phyloP scores from a whole-genome alignment of 2,888 invertebrate species.

The Alloscopus bannaensis region DNA sequence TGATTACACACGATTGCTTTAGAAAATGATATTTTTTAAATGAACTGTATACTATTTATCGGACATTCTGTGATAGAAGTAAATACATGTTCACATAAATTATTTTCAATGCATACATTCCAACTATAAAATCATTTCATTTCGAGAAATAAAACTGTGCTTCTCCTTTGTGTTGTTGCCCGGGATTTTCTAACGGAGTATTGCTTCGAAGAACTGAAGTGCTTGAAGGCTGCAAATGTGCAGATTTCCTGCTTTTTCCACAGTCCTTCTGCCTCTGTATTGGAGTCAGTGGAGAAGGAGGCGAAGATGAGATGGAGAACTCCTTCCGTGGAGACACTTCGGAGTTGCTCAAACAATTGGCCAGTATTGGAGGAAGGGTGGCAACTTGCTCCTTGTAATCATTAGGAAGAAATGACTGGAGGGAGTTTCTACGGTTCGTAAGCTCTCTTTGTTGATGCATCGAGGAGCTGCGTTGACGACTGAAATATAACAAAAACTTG shows the following conservation, averaged over 20 bases:
- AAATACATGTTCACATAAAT: no score
- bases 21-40: no score
- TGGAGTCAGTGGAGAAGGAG: not conserved
- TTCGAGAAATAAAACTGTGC: constrained; percentile 32
- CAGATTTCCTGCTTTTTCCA: not conserved
- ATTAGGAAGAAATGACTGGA: constrained; percentile 61
- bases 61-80: no score
- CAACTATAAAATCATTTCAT: no score
- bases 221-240: constrained; percentile 12
- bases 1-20: no score
- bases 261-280: not conserved
- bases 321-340: not conserved
- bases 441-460: constrained; percentile 28
- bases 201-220: constrained; percentile 10
- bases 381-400: constrained; percentile 68
- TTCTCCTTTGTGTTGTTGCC: constrained; percentile 13
- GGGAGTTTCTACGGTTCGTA: constrained; percentile 40
- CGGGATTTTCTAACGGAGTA: not conserved
- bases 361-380: constrained; percentile 66
- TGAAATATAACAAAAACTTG: constrained; percentile 7
- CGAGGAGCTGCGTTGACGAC: constrained; percentile 59
- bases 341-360: constrained; percentile 3
- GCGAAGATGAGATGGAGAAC: constrained; percentile 13
- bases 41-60: no score
- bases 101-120: no score